Conservation (phyloP, 2,797 vertebrate genomes). For the Crocodylus rhombifer region DNA sequence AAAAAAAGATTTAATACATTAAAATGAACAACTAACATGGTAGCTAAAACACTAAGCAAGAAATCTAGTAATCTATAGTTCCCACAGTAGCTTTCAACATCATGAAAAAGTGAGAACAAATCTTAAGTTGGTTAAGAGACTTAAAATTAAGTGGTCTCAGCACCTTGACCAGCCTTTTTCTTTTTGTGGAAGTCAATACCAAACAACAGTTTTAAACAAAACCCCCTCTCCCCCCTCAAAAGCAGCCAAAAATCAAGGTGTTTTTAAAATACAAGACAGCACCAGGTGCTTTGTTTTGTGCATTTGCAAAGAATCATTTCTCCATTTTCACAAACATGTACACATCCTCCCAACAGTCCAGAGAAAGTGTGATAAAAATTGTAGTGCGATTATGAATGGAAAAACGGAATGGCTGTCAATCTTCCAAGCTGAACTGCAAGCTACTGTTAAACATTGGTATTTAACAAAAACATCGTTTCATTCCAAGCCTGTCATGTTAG, state of each 20-base stretch:
- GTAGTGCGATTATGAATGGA: neutral
- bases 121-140: neutral
- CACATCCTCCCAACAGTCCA: neutral
- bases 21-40: neutral
- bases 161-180: no score
- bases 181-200: no score
- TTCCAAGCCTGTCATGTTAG: neutral
- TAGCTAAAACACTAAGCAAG: neutral
- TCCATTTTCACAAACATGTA: neutral
- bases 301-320: neutral
- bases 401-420: neutral
- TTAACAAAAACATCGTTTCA: neutral
- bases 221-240: neutral
- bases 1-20: neutral
- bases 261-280: neutral
- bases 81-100: slow-evolving; percentile 10
- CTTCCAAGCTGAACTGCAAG: neutral
- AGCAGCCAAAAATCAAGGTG: neutral
- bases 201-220: no score
- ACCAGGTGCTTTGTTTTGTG: neutral
- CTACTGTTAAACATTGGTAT: neutral
- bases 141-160: neutral
- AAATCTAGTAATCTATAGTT: neutral
- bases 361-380: slow-evolving; percentile 1
- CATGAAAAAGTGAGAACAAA: neutral